Conservation (phyloP, 2,888 invertebrate species). For the Acanthoscelides obtectus region DNA sequence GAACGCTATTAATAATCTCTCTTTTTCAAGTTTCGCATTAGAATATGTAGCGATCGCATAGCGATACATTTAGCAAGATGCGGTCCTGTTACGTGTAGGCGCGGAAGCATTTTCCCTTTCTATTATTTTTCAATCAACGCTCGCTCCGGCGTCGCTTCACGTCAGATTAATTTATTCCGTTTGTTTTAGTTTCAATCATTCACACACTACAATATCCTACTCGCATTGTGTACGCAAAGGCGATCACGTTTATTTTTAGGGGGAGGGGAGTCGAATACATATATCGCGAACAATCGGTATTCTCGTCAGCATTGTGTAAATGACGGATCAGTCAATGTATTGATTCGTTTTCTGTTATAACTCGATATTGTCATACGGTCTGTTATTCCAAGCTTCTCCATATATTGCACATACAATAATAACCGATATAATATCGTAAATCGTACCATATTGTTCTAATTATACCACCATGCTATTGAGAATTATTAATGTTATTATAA, state of each 20-base stretch:
- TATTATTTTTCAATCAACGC: conserved; percentile 40
- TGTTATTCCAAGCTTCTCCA: no score
- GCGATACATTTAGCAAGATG: background rate
- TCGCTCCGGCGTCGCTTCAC: conserved; percentile 23
- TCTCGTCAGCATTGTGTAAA: background rate
- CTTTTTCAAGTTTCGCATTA: no score
- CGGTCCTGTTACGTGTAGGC: background rate
- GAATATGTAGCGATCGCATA: no score
- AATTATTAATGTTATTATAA: no score
- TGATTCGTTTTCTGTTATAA: background rate
- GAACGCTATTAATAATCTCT: no score
- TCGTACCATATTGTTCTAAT: no score
- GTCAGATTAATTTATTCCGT: conserved; percentile 34
- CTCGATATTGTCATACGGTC: background rate
- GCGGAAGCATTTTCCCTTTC: conserved; percentile 28
- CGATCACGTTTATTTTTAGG: background rate
- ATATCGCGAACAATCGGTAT: background rate
- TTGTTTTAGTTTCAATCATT: conserved; percentile 33
- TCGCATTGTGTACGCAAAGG: background rate
- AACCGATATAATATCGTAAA: no score
- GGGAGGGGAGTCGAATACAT: background rate
- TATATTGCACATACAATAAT: no score
- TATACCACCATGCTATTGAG: no score
- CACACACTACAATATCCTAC: conserved; percentile 1
- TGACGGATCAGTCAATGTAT: background rate